These are phyloP conservation scores for Scaptomyza cyrtandrae DNA, from an alignment of 2,888 invertebrate species.

Conservation along the genomic window DNA sequence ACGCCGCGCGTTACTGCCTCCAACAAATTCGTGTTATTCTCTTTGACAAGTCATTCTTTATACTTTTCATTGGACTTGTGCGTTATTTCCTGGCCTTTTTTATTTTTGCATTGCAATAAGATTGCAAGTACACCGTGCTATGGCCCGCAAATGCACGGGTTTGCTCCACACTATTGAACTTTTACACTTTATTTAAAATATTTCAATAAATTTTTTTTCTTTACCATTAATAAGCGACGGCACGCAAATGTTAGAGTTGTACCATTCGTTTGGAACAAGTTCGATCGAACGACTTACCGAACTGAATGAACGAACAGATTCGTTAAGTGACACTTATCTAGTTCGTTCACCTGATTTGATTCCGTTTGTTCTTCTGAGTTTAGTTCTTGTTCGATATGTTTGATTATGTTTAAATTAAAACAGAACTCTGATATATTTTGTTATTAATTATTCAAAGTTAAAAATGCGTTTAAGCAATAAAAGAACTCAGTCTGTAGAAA, in stretches of 20 bases:
- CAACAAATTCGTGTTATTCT: slow-evolving; percentile 59
- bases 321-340: slow-evolving; percentile 1
- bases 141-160: slow-evolving; percentile 53
- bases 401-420: background rate
- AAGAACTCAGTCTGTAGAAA: background rate
- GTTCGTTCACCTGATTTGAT: slow-evolving; percentile 6
- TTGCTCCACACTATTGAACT: slow-evolving; percentile 38
- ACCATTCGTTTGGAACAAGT: slow-evolving; percentile 11
- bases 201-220: slow-evolving; percentile 45
- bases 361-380: background rate
- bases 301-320: slow-evolving; percentile 16
- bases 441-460: background rate
- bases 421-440: background rate
- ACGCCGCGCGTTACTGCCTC: slow-evolving; percentile 61
- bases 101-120: slow-evolving; percentile 16
- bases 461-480: background rate
- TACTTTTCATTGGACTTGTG: slow-evolving; percentile 35
- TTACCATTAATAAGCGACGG: slow-evolving; percentile 47
- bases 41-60: slow-evolving; percentile 66
- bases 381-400: background rate
- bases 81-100: slow-evolving; percentile 10
- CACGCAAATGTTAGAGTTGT: slow-evolving; percentile 48
- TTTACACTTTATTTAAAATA: slow-evolving; percentile 29
- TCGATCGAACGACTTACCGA: slow-evolving; percentile 20
- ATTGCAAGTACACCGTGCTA: slow-evolving; percentile 27